Conservation (phyloP, 2,113 vertebrate species). For the Isurus oxyrinchus region DNA sequence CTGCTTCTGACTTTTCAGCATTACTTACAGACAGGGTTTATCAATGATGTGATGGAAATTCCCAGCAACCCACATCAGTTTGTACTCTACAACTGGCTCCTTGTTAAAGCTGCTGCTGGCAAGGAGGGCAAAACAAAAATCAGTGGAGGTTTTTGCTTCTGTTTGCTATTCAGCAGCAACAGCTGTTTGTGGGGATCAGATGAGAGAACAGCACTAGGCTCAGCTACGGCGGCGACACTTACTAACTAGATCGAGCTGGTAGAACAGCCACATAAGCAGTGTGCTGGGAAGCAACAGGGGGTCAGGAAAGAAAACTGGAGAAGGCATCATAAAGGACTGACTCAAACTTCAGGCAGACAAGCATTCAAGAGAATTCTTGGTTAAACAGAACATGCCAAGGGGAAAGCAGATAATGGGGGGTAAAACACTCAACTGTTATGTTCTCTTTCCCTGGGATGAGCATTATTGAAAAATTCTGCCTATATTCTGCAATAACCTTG, state of each 20-base stretch:
- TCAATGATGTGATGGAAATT: not conserved
- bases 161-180: not conserved
- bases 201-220: not conserved
- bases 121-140: not conserved
- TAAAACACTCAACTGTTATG: not conserved
- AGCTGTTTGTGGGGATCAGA: not conserved
- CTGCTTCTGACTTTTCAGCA: not conserved
- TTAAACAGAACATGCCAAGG: not conserved
- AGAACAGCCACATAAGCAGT: not conserved
- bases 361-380: not conserved
- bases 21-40: not conserved
- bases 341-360: not conserved
- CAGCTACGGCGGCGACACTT: not conserved
- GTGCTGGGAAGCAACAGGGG: not conserved
- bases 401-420: not conserved
- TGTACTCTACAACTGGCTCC: not conserved
- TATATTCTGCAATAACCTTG: not conserved
- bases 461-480: not conserved
- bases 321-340: not conserved
- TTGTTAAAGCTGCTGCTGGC: not conserved
- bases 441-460: not conserved
- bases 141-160: not conserved
- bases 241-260: not conserved
- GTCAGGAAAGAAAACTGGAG: not conserved
- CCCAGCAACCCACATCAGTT: not conserved